A percentile compares a stretch with the other conserved stretches of the same genome.
phyloP scores from a whole-genome alignment of 1,140 invertebrate species.

The Drusus annulatus region DNA sequence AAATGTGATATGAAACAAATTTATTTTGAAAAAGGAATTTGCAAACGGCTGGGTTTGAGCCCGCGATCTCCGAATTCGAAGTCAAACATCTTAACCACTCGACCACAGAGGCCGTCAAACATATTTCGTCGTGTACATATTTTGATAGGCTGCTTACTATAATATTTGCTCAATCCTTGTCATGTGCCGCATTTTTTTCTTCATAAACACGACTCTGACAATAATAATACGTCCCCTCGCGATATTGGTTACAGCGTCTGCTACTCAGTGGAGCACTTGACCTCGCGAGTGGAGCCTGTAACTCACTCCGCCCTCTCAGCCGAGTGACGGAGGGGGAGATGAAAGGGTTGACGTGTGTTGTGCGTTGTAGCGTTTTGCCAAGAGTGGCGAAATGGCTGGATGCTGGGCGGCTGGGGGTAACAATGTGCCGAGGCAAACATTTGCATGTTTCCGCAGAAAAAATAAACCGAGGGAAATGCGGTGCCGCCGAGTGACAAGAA shows the following conservation, averaged over 20 bases:
- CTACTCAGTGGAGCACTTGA: slow-evolving; percentile 39
- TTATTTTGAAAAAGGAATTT: too few species aligned
- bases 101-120: too few species aligned
- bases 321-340: slow-evolving; percentile 11
- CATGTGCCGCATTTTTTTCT: too few species aligned
- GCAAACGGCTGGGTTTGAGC: too few species aligned
- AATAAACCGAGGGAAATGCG: neutral
- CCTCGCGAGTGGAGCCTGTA: slow-evolving; percentile 11
- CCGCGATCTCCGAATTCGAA: too few species aligned
- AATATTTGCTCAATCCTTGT: too few species aligned
- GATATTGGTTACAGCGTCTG: neutral
- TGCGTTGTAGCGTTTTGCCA: slow-evolving; percentile 30
- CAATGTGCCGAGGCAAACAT: slow-evolving; percentile 23
- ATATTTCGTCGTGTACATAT: too few species aligned
- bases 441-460: slow-evolving; percentile 21
- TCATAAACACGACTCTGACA: too few species aligned
- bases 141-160: too few species aligned
- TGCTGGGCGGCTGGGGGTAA: neutral
- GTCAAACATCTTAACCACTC: too few species aligned
- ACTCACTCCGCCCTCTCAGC: slow-evolving; percentile 5
- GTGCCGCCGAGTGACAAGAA: neutral
- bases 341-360: slow-evolving; percentile 23
- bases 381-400: slow-evolving; percentile 14
- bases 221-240: neutral
- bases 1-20: too few species aligned